Conservation (phyloP, 2,797 vertebrate genomes). For the Thaleichthys pacificus region DNA sequence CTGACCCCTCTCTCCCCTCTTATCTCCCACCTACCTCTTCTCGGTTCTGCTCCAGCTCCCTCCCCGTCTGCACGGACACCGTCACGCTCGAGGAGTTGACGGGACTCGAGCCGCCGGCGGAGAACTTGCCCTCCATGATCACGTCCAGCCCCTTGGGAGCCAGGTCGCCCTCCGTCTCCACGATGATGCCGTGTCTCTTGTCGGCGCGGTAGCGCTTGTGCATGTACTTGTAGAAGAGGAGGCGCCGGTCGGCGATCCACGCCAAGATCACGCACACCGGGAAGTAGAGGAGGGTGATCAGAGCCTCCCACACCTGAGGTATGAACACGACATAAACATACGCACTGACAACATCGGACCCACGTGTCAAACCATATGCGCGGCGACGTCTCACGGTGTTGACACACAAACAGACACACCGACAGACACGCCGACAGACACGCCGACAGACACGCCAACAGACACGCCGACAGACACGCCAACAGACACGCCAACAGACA, state of each 20-base stretch:
- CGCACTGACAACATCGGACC: too few species aligned
- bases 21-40: constrained; percentile 75
- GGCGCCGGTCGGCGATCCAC: constrained; percentile 91
- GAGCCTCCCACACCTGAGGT: constrained; percentile 87
- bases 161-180: constrained; percentile 88
- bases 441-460: neutral
- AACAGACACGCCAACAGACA: constrained; percentile 3
- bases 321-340: too few species aligned
- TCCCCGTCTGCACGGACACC: constrained; percentile 70
- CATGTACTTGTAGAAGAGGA: constrained; percentile 95
- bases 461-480: neutral
- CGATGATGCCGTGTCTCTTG: constrained; percentile 92
- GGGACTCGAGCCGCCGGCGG: constrained; percentile 50
- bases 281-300: constrained; percentile 90
- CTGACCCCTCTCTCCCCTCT: neutral
- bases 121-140: constrained; percentile 81
- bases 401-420: too few species aligned
- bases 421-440: neutral
- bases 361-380: too few species aligned
- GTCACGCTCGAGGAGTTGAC: constrained; percentile 65
- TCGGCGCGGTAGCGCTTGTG: constrained; percentile 91
- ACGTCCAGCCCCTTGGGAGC: constrained; percentile 81
- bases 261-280: constrained; percentile 91
- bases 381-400: too few species aligned
- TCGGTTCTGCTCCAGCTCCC: constrained; percentile 82